Base-by-base conservation (phyloP, 2,113 vertebrate genomes). In the Pseudopipra pipra region DNA sequence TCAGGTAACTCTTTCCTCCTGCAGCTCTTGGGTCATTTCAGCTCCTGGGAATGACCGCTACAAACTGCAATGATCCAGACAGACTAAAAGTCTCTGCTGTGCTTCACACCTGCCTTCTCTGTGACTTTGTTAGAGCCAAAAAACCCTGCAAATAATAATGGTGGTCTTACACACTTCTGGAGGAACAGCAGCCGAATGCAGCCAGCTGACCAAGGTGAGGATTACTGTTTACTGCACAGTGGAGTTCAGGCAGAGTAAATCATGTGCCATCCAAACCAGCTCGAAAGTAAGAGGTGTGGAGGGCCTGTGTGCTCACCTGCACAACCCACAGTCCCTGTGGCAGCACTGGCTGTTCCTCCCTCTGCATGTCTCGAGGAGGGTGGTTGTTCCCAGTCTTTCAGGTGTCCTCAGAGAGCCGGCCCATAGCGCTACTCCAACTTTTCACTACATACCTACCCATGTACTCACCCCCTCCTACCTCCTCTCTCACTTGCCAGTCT, bases 401-500 rank as follows among this genome's bases (percentile, higher is more conserved):
- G 27, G 52, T 71, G 47, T 31, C 41, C n/a, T 30, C 84, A 19
- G 14, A 58, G 39, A 62, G 55, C 39, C 12, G 19, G 37, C 73
- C 93, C 37, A 1, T 10, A 54, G 39, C 1, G 4, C 66, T 37
- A 73, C 54, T 77, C 90, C 95, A 84, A 43, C 76, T 88, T 87
- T 74, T 61, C 43, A 66, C 90, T 83, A 37, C 92, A 79, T 77
- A 70, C 95, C 87, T 91, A 59, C 65, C 89, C 91, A 39, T 43
- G 94, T 83, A 95, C 85, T 96, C 95, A 89, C 43, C 81, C 81
- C 51, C 93, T 95, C 87, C 94, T 62, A 55, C 41, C 76, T 93
- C 79, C 92, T 95, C 95, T 95, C 80, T 87, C 88, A 21, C 81
- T 85, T 93, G 97, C 95, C 96, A 96, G 87, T 75, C 80, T 67